phyloP scores from a whole-genome alignment of 2,888 invertebrate species.

The Chirona hameri region DNA sequence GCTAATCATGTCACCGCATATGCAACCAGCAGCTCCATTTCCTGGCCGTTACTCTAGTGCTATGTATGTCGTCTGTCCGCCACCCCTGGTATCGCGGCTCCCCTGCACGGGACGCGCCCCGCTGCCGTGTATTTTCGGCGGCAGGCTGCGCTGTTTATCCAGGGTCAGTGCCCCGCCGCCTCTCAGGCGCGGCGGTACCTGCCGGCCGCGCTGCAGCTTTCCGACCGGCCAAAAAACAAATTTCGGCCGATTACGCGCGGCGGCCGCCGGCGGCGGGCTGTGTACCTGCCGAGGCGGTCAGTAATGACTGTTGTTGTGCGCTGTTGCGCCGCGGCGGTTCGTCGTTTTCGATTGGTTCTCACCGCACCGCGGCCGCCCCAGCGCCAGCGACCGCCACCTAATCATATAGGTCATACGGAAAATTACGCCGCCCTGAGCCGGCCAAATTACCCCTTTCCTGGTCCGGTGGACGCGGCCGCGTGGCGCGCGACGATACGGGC shows the following conservation, averaged over 20 bases:
- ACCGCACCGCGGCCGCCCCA: not conserved
- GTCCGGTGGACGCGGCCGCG: not conserved
- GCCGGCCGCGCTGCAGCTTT: not conserved
- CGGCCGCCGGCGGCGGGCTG: not conserved
- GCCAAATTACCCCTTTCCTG: slow-evolving; percentile 29
- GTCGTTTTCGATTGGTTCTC: slow-evolving; percentile 3
- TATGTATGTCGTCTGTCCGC: too few relatives aligned
- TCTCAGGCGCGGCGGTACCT: not conserved
- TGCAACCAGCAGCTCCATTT: too few relatives aligned
- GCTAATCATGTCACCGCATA: not conserved
- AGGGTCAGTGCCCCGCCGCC: too few relatives aligned
- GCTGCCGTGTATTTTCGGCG: too few relatives aligned
- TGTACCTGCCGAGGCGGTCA: not conserved
- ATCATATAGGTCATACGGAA: slow-evolving; percentile 27
- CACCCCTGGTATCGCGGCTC: too few relatives aligned
- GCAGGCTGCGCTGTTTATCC: not conserved
- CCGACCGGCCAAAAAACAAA: not conserved
- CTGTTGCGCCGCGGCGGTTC: not conserved
- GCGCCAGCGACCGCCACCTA: not conserved
- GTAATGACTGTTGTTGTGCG: slow-evolving; percentile 8
- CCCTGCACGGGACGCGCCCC: too few relatives aligned
- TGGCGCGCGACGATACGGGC: not conserved
- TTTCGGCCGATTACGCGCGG: not conserved
- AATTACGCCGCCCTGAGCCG: slow-evolving; percentile 2
- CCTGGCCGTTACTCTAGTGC: too few relatives aligned